Evolutionary conservation across 1,140 invertebrate species (phyloP).

Genomic region (Nephotettix cincticeps): DNA sequence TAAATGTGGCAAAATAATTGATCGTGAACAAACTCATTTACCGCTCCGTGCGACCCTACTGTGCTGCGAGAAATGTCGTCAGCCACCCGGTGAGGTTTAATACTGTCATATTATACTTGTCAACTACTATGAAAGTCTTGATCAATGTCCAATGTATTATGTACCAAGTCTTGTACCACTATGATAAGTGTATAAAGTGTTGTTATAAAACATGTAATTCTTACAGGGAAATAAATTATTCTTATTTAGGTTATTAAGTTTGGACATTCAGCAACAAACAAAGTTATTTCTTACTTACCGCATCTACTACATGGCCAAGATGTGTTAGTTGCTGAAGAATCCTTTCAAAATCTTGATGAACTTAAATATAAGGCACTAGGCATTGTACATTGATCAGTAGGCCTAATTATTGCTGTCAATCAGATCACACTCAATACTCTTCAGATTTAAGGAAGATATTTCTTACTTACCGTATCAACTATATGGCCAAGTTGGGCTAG

Average conservation of each 20-base stretch:
- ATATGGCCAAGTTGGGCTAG: constrained; percentile 49
- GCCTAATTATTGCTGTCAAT: background rate
- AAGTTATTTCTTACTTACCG: constrained; percentile 42
- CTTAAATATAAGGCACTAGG: constrained; percentile 27
- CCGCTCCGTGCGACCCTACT: too few relatives aligned
- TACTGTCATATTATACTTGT: too few relatives aligned
- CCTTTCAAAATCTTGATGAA: constrained; percentile 48
- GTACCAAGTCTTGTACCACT: too few relatives aligned
- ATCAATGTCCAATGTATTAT: too few relatives aligned
- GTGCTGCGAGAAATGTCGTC: too few relatives aligned
- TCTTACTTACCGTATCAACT: constrained; percentile 44
- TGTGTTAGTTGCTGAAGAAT: constrained; percentile 49
- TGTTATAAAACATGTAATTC: too few relatives aligned
- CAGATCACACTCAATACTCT: background rate
- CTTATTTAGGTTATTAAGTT: background rate
- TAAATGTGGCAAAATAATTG: too few relatives aligned
- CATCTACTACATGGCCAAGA: constrained; percentile 46
- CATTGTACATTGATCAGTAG: background rate
- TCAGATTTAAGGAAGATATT: constrained; percentile 1
- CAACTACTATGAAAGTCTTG: too few relatives aligned
- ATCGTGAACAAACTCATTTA: too few relatives aligned
- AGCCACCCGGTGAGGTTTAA: too few relatives aligned
- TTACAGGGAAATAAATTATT: too few relatives aligned
- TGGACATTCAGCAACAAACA: background rate
- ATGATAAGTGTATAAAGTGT: too few relatives aligned